phyloP scores from a whole-genome alignment of 2,797 vertebrate species.

The Catamblyrhynchus diadema region DNA sequence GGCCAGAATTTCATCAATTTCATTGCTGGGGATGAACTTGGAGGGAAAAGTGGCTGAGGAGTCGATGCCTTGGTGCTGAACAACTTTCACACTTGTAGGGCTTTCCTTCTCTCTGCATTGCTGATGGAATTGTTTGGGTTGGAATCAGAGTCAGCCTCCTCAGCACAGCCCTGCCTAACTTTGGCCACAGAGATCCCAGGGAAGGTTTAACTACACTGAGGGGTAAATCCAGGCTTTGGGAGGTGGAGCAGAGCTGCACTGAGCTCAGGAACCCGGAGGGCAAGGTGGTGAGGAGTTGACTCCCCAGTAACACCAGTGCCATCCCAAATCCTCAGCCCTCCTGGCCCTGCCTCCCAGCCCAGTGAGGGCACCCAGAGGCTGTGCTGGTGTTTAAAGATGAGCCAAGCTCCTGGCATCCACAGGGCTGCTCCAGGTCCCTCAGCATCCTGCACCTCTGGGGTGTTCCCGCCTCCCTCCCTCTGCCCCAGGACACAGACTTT shows the following conservation, averaged over 20 bases:
- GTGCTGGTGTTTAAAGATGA: neutral
- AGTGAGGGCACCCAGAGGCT: neutral
- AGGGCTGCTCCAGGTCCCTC: neutral
- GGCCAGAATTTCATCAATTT: neutral
- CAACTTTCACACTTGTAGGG: neutral
- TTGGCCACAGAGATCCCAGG: neutral
- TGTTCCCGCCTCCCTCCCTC: neutral
- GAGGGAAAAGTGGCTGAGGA: neutral
- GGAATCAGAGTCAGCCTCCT: neutral
- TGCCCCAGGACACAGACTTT: neutral
- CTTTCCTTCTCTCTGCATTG: neutral
- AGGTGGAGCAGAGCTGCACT: neutral
- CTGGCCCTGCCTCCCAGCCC: conserved; percentile 2
- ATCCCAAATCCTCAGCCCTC: neutral
- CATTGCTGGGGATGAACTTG: neutral
- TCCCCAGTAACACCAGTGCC: neutral
- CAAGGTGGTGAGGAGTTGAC: neutral
- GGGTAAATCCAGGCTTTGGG: neutral
- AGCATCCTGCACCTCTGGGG: neutral
- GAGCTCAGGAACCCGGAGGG: neutral
- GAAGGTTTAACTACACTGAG: neutral
- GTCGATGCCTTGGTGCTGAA: neutral
- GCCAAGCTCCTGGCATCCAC: neutral
- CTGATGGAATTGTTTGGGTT: neutral
- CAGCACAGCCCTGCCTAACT: neutral